Base-by-base conservation (phyloP, 2,113 vertebrate species). In the Chaetops frenatus region DNA sequence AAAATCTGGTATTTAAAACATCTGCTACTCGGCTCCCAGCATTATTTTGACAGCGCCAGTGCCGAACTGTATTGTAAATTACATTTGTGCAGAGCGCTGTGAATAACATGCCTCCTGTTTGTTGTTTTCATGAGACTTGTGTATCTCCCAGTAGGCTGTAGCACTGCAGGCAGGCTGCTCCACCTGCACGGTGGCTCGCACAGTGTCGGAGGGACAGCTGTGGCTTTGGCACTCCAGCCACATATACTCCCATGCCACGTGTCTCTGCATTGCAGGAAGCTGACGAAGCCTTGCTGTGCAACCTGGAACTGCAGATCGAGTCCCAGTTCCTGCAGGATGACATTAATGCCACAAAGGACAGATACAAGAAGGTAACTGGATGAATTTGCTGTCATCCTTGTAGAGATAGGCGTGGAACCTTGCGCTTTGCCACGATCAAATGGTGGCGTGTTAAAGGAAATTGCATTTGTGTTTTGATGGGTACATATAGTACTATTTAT, bases 271-370 rank as follows among this genome's bases (percentile, higher is more conserved):
- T 97, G 42, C 92, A 99, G 99, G 99, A 99, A 96, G 99, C 99
- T 8, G 99, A 99, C 50, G 94, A 97, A 77, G 98, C 98, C 56
- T 97, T 99, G 70, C 89, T 99, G 33, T 98, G 94, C 83, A 99
- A 99, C 85, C 97, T 99, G 82, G 99, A 98, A 83, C 97, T 98
- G 57, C 99, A 99, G 97, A 99, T 99, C 1, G 98, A 99, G 93
- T 98, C 98, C 35, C 99, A 99, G 97, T 99, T 99, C 95, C 97
- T 99, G 81, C 99, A 99, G 93, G 99, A 99, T 24, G 99, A 99
- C 72, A 98, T 99, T 88, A 99, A 96, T 89, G 98, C 98, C 23
- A 98, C 99, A 73, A 99, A 98, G 98, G 99, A 99, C 53, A 98
- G 98, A 97, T 98, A 99, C 94, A 99, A 98, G 95, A 99, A 99